Conservation (phyloP, 2,888 invertebrate genomes). For the Himalopsyche kuldschensis region DNA sequence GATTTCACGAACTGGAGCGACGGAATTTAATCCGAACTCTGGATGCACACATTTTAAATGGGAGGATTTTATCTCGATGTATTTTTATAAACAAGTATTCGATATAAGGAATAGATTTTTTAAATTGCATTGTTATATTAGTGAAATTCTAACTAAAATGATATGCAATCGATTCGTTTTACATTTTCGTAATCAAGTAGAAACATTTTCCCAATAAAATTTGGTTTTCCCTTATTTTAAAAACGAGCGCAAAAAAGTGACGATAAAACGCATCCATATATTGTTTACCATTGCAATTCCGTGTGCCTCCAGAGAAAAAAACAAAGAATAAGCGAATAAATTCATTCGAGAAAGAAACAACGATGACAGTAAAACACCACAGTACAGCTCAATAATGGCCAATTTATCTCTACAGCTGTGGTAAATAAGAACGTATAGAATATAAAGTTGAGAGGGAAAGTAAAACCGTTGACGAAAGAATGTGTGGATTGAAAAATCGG, state of each 20-base stretch:
- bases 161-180: too few species aligned
- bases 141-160: too few species aligned
- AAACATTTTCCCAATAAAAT: neutral
- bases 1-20: too few species aligned
- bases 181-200: neutral
- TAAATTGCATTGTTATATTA: too few species aligned
- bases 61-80: too few species aligned
- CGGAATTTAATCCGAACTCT: too few species aligned
- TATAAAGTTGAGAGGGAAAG: neutral
- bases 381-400: conserved; percentile 13
- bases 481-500: neutral
- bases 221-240: neutral
- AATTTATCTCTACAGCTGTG: conserved; percentile 22
- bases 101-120: too few species aligned
- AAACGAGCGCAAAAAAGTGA: neutral
- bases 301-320: neutral
- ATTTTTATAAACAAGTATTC: too few species aligned
- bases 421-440: neutral
- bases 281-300: neutral
- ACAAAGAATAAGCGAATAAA: neutral
- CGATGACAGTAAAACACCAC: conserved; percentile 13
- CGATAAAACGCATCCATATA: neutral
- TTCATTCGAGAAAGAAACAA: conserved; percentile 3
- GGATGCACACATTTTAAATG: too few species aligned
- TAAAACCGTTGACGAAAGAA: neutral